Conservation (phyloP, 1,140 invertebrate genomes). For the Euborellia annulipes region DNA sequence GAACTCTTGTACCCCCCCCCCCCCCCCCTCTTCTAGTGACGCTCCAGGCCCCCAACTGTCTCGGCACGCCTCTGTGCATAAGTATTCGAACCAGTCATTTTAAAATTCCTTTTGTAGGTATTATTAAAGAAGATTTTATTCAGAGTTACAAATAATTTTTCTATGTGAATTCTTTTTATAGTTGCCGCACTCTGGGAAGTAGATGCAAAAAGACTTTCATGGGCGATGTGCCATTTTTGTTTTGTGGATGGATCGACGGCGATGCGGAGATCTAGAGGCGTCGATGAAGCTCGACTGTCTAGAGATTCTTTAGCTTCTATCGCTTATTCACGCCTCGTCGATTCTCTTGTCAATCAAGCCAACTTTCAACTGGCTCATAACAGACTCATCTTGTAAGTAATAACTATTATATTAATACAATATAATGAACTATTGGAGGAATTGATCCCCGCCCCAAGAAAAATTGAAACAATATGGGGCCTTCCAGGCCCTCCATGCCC, state of each 20-base stretch:
- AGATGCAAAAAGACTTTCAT: conserved; percentile 65
- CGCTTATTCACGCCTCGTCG: conserved; percentile 65
- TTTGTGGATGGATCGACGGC: conserved; percentile 63
- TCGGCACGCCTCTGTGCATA: too few species aligned
- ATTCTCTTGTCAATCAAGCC: conserved; percentile 74
- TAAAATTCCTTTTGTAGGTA: too few species aligned
- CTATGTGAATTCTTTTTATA: conserved; percentile 20
- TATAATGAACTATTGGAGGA: background rate
- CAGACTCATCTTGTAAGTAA: conserved; percentile 62
- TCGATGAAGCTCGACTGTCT: conserved; percentile 55
- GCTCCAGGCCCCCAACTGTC: too few species aligned
- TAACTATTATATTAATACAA: background rate
- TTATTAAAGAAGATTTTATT: too few species aligned
- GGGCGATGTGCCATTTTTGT: conserved; percentile 75
- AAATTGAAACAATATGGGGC: too few species aligned
- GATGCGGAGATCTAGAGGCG: conserved; percentile 54
- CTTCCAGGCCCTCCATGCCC: too few species aligned
- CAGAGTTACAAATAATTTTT: too few species aligned
- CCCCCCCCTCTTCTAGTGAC: too few species aligned
- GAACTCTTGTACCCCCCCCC: too few species aligned
- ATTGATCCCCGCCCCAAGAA: background rate
- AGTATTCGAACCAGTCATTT: too few species aligned
- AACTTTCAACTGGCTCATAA: conserved; percentile 66
- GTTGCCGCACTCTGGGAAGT: conserved; percentile 58
- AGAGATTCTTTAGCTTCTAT: conserved; percentile 62